phyloP scores from a whole-genome alignment of 1,140 invertebrate genomes.

The Chlorops oryzae region DNA sequence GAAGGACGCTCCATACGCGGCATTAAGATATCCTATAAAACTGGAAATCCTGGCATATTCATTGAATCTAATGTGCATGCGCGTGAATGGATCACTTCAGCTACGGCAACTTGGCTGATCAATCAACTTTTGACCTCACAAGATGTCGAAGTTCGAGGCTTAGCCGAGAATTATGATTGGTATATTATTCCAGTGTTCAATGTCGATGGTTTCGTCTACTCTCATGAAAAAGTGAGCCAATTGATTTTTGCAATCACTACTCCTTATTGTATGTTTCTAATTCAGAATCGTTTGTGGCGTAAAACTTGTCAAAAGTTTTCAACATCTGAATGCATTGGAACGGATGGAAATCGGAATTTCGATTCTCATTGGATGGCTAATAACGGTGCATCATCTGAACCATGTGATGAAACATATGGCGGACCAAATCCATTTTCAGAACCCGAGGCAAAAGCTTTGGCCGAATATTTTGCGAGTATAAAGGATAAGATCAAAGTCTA shows the following conservation, averaged over 20 bases:
- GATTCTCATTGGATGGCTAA: slow-evolving; percentile 57
- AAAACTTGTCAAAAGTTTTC: slow-evolving; percentile 49
- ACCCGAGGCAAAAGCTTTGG: slow-evolving; percentile 60
- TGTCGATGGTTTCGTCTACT: slow-evolving; percentile 67
- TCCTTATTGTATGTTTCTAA: slow-evolving; percentile 19
- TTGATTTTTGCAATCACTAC: too few relatives aligned
- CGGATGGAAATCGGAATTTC: slow-evolving; percentile 66
- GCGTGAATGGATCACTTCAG: slow-evolving; percentile 56
- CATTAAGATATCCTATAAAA: slow-evolving; percentile 55
- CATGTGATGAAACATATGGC: slow-evolving; percentile 63
- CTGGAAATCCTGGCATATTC: slow-evolving; percentile 51
- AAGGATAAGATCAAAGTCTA: slow-evolving; percentile 50
- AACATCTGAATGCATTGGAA: slow-evolving; percentile 53
- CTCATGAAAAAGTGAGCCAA: slow-evolving; percentile 46
- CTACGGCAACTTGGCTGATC: slow-evolving; percentile 54
- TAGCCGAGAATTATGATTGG: slow-evolving; percentile 55
- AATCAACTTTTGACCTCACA: slow-evolving; percentile 48
- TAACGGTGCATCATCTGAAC: slow-evolving; percentile 32
- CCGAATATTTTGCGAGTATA: slow-evolving; percentile 53
- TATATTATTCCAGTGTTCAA: slow-evolving; percentile 64
- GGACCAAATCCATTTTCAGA: slow-evolving; percentile 69
- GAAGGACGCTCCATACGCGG: slow-evolving; percentile 58
- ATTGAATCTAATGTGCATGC: slow-evolving; percentile 55
- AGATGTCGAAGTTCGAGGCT: slow-evolving; percentile 31
- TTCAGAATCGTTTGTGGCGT: slow-evolving; percentile 51